phyloP scores from a whole-genome alignment of 2,797 vertebrate species.

The Aythya fuligula region DNA sequence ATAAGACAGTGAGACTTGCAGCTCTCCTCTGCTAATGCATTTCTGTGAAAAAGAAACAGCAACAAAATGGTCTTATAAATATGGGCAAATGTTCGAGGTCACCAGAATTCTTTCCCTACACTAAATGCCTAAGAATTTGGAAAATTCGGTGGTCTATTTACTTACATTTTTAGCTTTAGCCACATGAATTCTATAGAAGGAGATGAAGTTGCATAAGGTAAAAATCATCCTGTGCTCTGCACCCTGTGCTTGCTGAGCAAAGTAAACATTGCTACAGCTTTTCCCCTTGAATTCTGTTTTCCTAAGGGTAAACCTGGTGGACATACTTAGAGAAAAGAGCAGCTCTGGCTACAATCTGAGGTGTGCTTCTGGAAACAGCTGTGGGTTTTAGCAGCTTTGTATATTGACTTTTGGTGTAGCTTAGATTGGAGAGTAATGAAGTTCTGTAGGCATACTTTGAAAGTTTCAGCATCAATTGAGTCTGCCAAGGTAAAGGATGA shows the following conservation, averaged over 20 bases:
- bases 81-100: background rate
- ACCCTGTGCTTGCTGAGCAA: rapidly evolving
- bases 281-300: background rate
- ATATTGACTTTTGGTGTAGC: background rate
- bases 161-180: background rate
- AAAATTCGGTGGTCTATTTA: rapidly evolving
- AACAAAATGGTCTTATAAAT: rapidly evolving
- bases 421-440: background rate
- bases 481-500: background rate
- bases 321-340: background rate
- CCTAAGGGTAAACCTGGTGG: background rate
- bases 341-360: background rate
- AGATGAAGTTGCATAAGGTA: rapidly evolving
- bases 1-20: conserved; percentile 93
- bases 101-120: background rate
- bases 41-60: conserved; percentile 73
- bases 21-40: conserved; percentile 91
- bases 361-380: rapidly evolving
- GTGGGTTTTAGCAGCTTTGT: background rate
- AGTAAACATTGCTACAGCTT: rapidly evolving
- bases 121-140: background rate
- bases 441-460: background rate
- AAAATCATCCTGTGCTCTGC: rapidly evolving
- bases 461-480: background rate
- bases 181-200: background rate